These are phyloP conservation scores for Trachelus stipa DNA, from an alignment of 2,888 invertebrate species.

Conservation along the genomic window DNA sequence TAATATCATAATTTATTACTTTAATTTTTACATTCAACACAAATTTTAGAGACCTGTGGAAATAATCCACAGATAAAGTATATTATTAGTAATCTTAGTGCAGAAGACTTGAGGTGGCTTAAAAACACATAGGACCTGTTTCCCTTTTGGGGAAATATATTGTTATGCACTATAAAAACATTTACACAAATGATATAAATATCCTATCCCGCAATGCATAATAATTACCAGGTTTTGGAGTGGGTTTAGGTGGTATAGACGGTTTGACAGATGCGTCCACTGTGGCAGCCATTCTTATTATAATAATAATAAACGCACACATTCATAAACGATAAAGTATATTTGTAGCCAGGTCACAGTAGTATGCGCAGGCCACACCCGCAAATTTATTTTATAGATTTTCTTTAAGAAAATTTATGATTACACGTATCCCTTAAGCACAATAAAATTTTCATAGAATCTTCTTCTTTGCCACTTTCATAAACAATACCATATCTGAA, in stretches of 20 bases:
- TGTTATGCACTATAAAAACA: neutral
- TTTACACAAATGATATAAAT: neutral
- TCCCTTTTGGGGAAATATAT: neutral
- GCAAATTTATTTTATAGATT: neutral
- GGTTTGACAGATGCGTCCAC: constrained; percentile 43
- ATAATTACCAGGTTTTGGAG: constrained; percentile 62
- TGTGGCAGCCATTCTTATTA: constrained; percentile 40
- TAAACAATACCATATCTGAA: constrained; percentile 92
- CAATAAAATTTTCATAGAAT: constrained; percentile 15
- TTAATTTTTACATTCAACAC: neutral
- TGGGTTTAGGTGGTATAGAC: constrained; percentile 58
- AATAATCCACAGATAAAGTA: neutral
- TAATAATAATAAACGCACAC: constrained; percentile 2
- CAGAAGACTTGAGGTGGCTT: neutral
- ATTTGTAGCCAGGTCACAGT: neutral
- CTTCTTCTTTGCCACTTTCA: constrained; percentile 89
- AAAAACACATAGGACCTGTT: neutral
- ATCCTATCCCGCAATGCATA: neutral
- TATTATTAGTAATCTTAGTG: neutral
- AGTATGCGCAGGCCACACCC: neutral
- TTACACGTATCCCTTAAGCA: neutral
- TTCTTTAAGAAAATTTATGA: neutral
- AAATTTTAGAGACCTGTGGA: neutral
- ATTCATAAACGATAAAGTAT: neutral
- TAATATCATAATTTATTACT: neutral